Evolutionary conservation across 1,140 invertebrate species (phyloP).

Genomic region (Heterodera carotae): DNA sequence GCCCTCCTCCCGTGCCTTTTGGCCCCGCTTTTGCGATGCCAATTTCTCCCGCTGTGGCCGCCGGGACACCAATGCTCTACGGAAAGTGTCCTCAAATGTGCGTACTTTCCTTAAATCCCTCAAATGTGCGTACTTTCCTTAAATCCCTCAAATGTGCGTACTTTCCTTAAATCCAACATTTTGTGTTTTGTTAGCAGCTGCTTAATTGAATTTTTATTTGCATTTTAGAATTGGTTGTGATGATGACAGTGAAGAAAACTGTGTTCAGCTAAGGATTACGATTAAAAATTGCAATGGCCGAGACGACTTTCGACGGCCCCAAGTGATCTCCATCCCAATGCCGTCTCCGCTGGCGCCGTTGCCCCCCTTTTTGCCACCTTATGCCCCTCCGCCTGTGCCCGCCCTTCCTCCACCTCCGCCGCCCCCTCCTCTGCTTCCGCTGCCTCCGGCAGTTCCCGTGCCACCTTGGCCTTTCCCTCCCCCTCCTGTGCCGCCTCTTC

Average conservation of each 20-base stretch:
- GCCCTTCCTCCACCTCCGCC: not conserved
- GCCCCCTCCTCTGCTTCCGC: not conserved
- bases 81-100: not conserved
- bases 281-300: conserved; percentile 23
- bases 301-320: conserved; percentile 10
- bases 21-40: not conserved
- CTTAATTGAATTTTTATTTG: not conserved
- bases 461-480: not conserved
- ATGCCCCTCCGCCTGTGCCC: conserved; percentile 5
- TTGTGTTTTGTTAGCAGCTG: too few relatives aligned
- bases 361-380: conserved; percentile 1
- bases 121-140: too few relatives aligned
- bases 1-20: not conserved
- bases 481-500: not conserved
- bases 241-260: conserved; percentile 18
- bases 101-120: too few relatives aligned
- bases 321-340: conserved; percentile 4
- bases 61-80: not conserved
- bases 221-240: conserved; percentile 6
- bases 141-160: too few relatives aligned
- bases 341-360: not conserved
- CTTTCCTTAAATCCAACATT: too few relatives aligned
- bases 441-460: not conserved
- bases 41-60: not conserved
- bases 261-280: conserved; percentile 21